Evolutionary conservation across 2,888 invertebrate species (phyloP).

Genomic region (Nephrotoma appendiculata): DNA sequence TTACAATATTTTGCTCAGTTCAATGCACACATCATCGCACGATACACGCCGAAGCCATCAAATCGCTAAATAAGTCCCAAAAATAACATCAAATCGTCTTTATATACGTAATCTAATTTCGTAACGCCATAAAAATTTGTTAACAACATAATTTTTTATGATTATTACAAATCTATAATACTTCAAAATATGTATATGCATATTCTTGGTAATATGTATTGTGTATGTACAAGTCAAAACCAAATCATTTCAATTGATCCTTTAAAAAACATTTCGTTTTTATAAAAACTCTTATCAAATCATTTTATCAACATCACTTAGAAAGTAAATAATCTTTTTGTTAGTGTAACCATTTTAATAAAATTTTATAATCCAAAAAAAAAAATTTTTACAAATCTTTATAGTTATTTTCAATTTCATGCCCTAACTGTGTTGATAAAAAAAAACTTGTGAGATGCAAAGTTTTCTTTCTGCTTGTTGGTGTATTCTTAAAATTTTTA

Average conservation of each 20-base stretch:
- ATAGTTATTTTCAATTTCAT: neutral
- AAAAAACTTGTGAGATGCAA: neutral
- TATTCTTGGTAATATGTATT: neutral
- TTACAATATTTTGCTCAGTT: neutral
- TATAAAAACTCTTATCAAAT: neutral
- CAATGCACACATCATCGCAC: neutral
- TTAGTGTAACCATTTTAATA: neutral
- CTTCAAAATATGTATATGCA: neutral
- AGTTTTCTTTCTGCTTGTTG: neutral
- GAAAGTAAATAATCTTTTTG: neutral
- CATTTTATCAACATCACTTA: neutral
- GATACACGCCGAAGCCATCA: neutral
- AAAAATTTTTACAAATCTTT: neutral
- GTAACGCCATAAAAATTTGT: neutral
- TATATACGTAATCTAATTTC: neutral
- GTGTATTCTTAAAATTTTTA: neutral
- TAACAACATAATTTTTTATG: neutral
- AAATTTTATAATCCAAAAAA: neutral
- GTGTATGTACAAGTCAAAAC: neutral
- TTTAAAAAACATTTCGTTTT: neutral
- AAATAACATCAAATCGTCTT: neutral
- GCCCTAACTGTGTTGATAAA: neutral
- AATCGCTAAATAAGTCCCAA: neutral
- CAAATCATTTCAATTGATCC: neutral
- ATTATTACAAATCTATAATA: neutral